Conservation (phyloP, 2,113 vertebrate species). For the Saccopteryx bilineata region DNA sequence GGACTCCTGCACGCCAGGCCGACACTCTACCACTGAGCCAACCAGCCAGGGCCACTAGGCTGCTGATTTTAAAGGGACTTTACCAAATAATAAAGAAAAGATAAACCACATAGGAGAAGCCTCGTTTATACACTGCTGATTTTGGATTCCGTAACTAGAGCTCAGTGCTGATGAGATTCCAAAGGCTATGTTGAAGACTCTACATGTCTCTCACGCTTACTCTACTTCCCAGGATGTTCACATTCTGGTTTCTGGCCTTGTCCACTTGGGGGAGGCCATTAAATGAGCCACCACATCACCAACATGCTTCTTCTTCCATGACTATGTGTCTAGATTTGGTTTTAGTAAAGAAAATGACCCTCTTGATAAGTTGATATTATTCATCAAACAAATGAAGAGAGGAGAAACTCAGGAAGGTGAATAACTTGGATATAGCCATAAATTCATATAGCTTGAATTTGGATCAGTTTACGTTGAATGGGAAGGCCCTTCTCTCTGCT, state of each 20-base stretch:
- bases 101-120: not conserved
- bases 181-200: not conserved
- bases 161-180: not conserved
- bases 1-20: too few relatives aligned
- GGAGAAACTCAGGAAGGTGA: not conserved
- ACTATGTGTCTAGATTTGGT: not conserved
- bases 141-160: constrained; percentile 17
- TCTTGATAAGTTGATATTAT: not conserved
- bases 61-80: not conserved
- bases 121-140: not conserved
- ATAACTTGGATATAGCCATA: not conserved
- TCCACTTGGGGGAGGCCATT: not conserved
- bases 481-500: too few relatives aligned
- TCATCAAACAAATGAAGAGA: constrained; percentile 37
- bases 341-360: not conserved
- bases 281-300: not conserved
- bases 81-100: not conserved
- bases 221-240: not conserved
- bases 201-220: not conserved
- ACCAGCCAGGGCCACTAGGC: not conserved
- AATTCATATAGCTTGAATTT: not conserved
- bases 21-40: too few relatives aligned
- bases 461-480: not conserved
- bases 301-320: not conserved
- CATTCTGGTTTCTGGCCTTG: not conserved